Conservation (phyloP, 2,888 invertebrate genomes). For the Philopedon plagiatum region DNA sequence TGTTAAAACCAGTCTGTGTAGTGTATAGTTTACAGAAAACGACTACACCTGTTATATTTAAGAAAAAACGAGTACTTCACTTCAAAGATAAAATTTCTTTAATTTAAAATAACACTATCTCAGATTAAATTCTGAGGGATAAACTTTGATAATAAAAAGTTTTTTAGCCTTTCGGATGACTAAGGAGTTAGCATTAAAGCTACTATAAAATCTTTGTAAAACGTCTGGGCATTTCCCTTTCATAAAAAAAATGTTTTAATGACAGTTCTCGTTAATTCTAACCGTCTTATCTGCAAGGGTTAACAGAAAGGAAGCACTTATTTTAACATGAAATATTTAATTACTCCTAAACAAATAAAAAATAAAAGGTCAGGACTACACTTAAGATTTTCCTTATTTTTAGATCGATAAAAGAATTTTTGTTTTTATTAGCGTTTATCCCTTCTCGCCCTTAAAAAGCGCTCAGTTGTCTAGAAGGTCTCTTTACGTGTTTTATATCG, state of each 20-base stretch:
- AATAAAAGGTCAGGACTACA: too few relatives aligned
- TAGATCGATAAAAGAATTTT: background rate
- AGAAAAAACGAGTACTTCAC: background rate
- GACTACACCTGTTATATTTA: background rate
- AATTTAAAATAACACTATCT: background rate
- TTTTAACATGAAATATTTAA: too few relatives aligned
- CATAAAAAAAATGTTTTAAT: background rate
- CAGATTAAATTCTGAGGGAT: background rate
- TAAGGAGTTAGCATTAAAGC: background rate
- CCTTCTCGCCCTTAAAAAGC: background rate
- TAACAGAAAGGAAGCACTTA: too few relatives aligned
- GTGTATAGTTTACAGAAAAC: background rate
- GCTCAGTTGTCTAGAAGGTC: background rate
- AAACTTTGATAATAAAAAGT: background rate
- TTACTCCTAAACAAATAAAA: too few relatives aligned
- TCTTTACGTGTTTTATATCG: background rate
- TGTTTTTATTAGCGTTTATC: background rate
- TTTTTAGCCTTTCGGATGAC: background rate
- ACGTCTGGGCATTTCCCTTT: background rate
- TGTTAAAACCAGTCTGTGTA: too few relatives aligned
- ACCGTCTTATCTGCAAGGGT: too few relatives aligned
- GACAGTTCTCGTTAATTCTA: background rate
- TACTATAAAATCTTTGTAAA: background rate
- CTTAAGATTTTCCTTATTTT: background rate
- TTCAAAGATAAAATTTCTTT: background rate